phyloP scores from a whole-genome alignment of 1,140 invertebrate genomes.

The Neotoxoptera formosana region DNA sequence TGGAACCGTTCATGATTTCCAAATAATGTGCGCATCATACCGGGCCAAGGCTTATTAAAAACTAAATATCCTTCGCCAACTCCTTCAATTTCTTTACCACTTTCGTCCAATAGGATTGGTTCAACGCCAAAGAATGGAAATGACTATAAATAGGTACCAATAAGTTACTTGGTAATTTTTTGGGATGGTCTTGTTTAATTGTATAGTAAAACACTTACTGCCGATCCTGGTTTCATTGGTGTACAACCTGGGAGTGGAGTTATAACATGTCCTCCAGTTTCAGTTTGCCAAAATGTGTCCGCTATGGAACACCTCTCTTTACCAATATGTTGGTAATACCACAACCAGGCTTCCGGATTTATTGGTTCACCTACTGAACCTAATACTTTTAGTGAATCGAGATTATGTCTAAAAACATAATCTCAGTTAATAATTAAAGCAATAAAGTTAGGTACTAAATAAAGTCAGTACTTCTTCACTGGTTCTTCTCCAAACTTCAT shows the following conservation, averaged over 20 bases:
- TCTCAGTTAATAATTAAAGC: neutral
- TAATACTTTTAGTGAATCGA: conserved; percentile 76
- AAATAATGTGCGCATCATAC: conserved; percentile 94
- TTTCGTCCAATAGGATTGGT: conserved; percentile 86
- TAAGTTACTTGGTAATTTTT: neutral
- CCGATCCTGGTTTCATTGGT: conserved; percentile 95
- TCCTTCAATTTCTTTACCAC: conserved; percentile 85
- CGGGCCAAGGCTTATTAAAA: conserved; percentile 94
- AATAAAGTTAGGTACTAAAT: neutral
- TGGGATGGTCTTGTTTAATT: neutral
- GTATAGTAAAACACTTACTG: conserved; percentile 72
- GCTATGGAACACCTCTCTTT: conserved; percentile 85
- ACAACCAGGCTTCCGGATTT: conserved; percentile 97
- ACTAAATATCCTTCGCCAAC: conserved; percentile 93
- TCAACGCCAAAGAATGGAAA: conserved; percentile 97
- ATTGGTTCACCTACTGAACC: conserved; percentile 98
- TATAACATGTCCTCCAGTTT: conserved; percentile 94
- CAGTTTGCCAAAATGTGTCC: conserved; percentile 99
- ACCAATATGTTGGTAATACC: conserved; percentile 92
- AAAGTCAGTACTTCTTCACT: conserved; percentile 69
- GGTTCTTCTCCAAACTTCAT: conserved; percentile 91
- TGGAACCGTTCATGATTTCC: conserved; percentile 93
- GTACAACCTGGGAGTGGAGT: conserved; percentile 94
- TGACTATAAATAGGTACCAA: conserved; percentile 70
- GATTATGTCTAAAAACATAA: conserved; percentile 63